Evolutionary conservation across 2,113 vertebrate species (phyloP).

Genomic region (Noturus placidus): DNA sequence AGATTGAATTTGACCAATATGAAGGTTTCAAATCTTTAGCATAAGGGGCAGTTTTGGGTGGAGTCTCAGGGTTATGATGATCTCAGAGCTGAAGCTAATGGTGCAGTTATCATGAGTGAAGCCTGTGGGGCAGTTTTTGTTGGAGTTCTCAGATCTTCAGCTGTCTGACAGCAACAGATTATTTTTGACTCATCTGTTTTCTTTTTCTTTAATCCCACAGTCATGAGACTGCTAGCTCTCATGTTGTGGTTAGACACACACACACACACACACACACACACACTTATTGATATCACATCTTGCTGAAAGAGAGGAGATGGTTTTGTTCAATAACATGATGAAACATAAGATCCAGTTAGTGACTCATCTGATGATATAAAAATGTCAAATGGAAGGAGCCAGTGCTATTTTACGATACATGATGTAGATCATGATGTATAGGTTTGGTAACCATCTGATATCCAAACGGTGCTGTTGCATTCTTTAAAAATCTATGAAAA

Average conservation of each 20-base stretch:
- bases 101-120: not conserved
- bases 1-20: not conserved
- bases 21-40: not conserved
- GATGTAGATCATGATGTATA: no score
- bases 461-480: no score
- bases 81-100: not conserved
- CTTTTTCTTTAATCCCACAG: not conserved
- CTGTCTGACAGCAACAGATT: not conserved
- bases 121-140: not conserved
- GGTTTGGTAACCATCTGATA: no score
- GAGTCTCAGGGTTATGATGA: not conserved
- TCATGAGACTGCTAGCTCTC: not conserved
- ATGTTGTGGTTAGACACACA: not conserved
- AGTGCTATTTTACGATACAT: no score
- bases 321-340: not conserved
- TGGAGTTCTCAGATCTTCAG: not conserved
- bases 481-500: no score
- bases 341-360: no score
- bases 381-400: no score
- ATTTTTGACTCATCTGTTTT: not conserved
- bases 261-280: not conserved
- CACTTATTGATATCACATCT: not conserved
- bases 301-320: not conserved
- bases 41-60: not conserved
- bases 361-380: no score